phyloP scores from a whole-genome alignment of 2,113 vertebrate genomes.

The Ranitomeya imitator region DNA sequence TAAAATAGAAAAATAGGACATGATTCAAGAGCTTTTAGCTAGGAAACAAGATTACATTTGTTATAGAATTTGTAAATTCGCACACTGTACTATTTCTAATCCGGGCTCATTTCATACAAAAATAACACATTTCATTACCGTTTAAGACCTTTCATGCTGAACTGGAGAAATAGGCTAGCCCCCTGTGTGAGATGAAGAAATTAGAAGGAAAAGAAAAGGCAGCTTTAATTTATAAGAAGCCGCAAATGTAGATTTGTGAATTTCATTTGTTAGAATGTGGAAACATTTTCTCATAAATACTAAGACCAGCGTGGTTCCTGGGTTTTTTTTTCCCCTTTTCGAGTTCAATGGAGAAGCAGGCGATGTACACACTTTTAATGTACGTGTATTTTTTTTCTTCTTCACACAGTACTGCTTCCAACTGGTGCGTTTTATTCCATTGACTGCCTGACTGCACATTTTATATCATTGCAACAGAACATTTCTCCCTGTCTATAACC shows the following conservation, averaged over 20 bases:
- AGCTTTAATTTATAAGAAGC: conserved; percentile 48
- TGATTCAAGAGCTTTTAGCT: conserved; percentile 43
- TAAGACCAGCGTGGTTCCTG: conserved; percentile 7
- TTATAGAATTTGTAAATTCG: conserved; percentile 45
- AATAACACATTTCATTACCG: conserved; percentile 54
- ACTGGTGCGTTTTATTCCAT: conserved; percentile 65
- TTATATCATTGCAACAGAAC: conserved; percentile 76
- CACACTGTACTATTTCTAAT: conserved; percentile 46
- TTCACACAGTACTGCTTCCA: conserved; percentile 66
- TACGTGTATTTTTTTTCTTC: conserved; percentile 59
- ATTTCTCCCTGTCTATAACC: conserved; percentile 73
- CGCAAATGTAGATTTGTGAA: conserved; percentile 48
- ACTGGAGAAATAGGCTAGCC: conserved; percentile 49
- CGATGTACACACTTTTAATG: conserved; percentile 67
- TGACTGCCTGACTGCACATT: conserved; percentile 76
- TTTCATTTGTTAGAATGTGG: conserved; percentile 45
- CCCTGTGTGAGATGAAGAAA: conserved; percentile 49
- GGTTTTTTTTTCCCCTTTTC: conserved; percentile 63
- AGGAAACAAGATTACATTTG: conserved; percentile 51
- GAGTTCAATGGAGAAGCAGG: conserved; percentile 70
- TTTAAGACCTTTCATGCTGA: conserved; percentile 51
- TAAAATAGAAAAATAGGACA: conserved; percentile 24
- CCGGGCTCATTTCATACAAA: conserved; percentile 49
- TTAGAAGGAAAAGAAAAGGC: conserved; percentile 52
- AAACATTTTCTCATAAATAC: conserved; percentile 46